Percentiles rank a stretch among this genome's conserved stretches.
phyloP scores from a whole-genome alignment of 2,113 vertebrate genomes.

The Lepus europaeus region DNA sequence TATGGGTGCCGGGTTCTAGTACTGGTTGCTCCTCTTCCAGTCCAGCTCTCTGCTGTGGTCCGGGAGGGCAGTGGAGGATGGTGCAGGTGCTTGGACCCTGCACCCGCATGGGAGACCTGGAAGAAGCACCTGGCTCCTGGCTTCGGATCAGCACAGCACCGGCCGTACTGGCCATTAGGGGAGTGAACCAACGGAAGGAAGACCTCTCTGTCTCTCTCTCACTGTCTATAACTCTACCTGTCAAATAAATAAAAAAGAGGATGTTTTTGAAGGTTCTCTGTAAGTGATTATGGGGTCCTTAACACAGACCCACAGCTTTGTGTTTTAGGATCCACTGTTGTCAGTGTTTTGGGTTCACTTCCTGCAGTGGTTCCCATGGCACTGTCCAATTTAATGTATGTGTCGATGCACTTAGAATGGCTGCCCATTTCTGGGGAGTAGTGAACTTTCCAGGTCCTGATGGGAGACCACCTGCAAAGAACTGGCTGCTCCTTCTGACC shows the following conservation, averaged over 20 bases:
- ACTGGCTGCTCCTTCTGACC: not conserved
- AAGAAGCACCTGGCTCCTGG: no score
- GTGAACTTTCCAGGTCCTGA: not conserved
- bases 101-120: no score
- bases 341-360: not conserved
- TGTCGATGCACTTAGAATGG: not conserved
- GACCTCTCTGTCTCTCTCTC: no score
- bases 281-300: not conserved
- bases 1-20: no score
- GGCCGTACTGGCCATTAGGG: no score
- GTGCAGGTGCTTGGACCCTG: no score
- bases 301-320: not conserved
- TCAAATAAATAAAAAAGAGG: not conserved
- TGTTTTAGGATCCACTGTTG: not conserved
- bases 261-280: not conserved
- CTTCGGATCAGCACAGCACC: no score
- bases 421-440: not conserved
- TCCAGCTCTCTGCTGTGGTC: no score
- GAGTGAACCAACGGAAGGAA: no score
- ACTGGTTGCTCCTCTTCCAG: no score
- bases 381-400: not conserved
- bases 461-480: conserved; percentile 2
- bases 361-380: not conserved
- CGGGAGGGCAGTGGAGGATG: no score
- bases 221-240: no score